Conservation (phyloP, 2,888 invertebrate species). For the Nomada ruficornis region DNA sequence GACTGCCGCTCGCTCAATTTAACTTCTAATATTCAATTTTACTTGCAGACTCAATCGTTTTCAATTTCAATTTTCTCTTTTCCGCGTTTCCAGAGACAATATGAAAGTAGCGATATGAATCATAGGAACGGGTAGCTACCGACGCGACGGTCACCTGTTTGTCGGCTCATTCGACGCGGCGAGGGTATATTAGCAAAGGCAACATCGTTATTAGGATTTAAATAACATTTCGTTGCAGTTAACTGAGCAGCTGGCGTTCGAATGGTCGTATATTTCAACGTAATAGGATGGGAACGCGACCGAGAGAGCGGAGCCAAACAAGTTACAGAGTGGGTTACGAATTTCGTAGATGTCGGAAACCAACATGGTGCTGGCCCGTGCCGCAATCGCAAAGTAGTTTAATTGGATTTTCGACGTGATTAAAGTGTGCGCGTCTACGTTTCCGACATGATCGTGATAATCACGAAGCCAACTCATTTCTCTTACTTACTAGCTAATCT, state of each 20-base stretch:
- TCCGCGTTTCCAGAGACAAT: neutral
- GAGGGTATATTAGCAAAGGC: conserved; percentile 44
- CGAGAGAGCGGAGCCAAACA: conserved; percentile 60
- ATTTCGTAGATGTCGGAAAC: conserved; percentile 72
- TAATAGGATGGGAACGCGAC: conserved; percentile 68
- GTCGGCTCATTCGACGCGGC: neutral
- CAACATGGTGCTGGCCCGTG: conserved; percentile 64
- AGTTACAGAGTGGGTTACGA: conserved; percentile 69
- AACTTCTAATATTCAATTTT: conserved; percentile 31
- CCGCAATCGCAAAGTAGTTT: conserved; percentile 77
- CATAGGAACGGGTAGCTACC: neutral
- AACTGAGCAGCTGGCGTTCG: conserved; percentile 65
- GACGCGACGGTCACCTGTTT: conserved; percentile 3
- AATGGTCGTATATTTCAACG: conserved; percentile 66
- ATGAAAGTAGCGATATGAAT: neutral
- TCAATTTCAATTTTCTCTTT: neutral
- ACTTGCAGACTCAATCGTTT: conserved; percentile 14
- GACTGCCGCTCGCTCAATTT: conserved; percentile 9
- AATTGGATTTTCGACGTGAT: conserved; percentile 80
- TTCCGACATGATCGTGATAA: conserved; percentile 67
- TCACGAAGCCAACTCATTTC: conserved; percentile 49
- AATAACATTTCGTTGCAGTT: conserved; percentile 67
- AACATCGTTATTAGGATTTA: conserved; percentile 69
- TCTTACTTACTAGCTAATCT: neutral
- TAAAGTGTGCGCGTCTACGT: conserved; percentile 69